Percentiles rank a stretch among this genome's conserved stretches.
These are phyloP conservation scores for Sula dactylatra DNA, from an alignment of 2,113 vertebrate species.

Conservation along the genomic window DNA sequence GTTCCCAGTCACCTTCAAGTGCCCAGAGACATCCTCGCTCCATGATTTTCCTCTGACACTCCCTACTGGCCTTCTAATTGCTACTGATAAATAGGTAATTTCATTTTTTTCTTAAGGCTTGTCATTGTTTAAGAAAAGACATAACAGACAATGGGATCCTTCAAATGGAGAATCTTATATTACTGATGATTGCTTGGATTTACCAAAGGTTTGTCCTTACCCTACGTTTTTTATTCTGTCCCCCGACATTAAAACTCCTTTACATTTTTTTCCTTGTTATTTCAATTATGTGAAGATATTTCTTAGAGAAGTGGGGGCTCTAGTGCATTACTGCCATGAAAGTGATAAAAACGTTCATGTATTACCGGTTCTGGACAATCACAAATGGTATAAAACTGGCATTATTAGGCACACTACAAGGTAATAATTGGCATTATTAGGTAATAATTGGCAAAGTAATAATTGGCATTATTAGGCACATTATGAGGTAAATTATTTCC, in stretches of 20 bases:
- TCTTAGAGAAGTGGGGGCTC: neutral
- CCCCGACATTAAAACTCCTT: neutral
- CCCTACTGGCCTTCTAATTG: too few species aligned
- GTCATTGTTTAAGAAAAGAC: neutral
- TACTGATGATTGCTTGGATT: neutral
- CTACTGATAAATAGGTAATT: neutral
- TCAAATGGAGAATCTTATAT: neutral
- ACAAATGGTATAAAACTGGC: neutral
- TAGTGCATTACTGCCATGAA: neutral
- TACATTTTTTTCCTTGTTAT: neutral
- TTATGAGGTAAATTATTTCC: constrained; percentile 6
- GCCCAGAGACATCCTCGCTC: rapidly evolving
- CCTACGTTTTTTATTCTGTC: neutral
- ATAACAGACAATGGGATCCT: neutral
- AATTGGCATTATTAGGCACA: neutral
- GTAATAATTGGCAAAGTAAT: too few species aligned
- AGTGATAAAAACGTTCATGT: neutral
- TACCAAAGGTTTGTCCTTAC: neutral
- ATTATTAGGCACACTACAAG: constrained; percentile 13
- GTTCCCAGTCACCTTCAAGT: rapidly evolving
- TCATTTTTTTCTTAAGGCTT: neutral
- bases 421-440: neutral
- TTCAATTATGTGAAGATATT: constrained; percentile 3
- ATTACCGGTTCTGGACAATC: constrained; percentile 21
- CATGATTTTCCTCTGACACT: rapidly evolving